A percentile compares a stretch with the other conserved stretches of the same genome.
Evolutionary conservation across 2,888 invertebrate species (phyloP).

Genomic region (Melangyna quadrimaculata): DNA sequence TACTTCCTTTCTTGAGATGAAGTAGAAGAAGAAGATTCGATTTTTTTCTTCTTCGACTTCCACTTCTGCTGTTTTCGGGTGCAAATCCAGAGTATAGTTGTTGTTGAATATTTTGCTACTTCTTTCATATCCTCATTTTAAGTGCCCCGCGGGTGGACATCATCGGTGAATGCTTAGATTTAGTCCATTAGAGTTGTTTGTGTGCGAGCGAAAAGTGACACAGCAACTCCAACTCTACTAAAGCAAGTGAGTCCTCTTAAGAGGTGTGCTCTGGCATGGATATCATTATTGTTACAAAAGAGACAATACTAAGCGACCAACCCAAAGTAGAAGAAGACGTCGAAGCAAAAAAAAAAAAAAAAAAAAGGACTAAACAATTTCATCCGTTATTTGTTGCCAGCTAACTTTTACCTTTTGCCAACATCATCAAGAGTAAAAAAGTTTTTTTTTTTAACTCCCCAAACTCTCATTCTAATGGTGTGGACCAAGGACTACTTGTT

Average conservation of each 20-base stretch:
- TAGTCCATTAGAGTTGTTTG: slow-evolving; percentile 61
- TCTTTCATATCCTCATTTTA: slow-evolving; percentile 67
- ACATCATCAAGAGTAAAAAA: slow-evolving; percentile 70
- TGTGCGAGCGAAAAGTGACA: slow-evolving; percentile 1
- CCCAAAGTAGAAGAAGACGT: slow-evolving; percentile 7
- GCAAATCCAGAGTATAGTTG: slow-evolving; percentile 18
- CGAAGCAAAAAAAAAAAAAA: not conserved
- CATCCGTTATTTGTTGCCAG: slow-evolving; percentile 72
- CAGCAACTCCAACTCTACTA: not conserved
- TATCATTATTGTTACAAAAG: slow-evolving; percentile 69
- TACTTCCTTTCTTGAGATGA: slow-evolving; percentile 41
- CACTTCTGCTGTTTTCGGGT: not conserved
- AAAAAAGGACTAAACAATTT: slow-evolving; percentile 67
- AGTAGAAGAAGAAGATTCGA: slow-evolving; percentile 5
- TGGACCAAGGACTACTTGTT: slow-evolving; percentile 15
- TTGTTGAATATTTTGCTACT: slow-evolving; percentile 68
- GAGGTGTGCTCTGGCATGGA: slow-evolving; percentile 68
- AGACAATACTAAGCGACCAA: slow-evolving; percentile 50
- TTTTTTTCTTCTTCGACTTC: not conserved
- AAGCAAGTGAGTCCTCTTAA: slow-evolving; percentile 47
- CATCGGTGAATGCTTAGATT: slow-evolving; percentile 62
- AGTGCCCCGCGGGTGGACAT: slow-evolving; percentile 70
- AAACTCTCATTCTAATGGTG: slow-evolving; percentile 19
- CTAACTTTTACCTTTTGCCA: slow-evolving; percentile 72
- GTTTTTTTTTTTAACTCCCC: slow-evolving; percentile 48